Conservation (phyloP, 2,113 vertebrate species). For the Hyaena hyaena region DNA sequence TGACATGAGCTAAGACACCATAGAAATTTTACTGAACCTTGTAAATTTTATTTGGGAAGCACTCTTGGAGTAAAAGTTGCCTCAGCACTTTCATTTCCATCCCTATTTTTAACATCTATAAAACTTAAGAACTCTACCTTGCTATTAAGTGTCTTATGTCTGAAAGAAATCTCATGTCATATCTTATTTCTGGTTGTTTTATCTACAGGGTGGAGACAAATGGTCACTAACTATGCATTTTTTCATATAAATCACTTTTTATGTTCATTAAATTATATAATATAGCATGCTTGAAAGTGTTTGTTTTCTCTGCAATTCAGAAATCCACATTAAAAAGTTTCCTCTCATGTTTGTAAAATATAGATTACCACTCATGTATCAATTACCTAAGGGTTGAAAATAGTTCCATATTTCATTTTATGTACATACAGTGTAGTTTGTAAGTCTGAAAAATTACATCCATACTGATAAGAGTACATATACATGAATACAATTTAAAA, state of each 20-base stretch:
- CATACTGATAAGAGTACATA: not conserved
- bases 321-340: not conserved
- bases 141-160: not conserved
- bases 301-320: not conserved
- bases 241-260: not conserved
- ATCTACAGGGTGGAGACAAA: not conserved
- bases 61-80: slow-evolving; percentile 65
- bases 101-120: slow-evolving; percentile 62
- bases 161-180: not conserved
- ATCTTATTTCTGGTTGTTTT: not conserved
- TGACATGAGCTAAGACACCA: slow-evolving; percentile 48
- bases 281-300: not conserved
- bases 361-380: not conserved
- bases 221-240: not conserved
- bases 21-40: slow-evolving; percentile 62
- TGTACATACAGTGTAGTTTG: not conserved
- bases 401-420: not conserved
- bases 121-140: slow-evolving; percentile 46
- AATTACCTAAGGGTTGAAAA: not conserved
- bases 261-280: not conserved
- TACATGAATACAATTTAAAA: not conserved
- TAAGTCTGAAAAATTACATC: not conserved
- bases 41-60: slow-evolving; percentile 75
- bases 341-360: not conserved
- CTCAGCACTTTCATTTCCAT: slow-evolving; percentile 78